These are phyloP conservation scores for Hippocampus kuda DNA, from an alignment of 2,797 vertebrate species.

Conservation along the genomic window DNA sequence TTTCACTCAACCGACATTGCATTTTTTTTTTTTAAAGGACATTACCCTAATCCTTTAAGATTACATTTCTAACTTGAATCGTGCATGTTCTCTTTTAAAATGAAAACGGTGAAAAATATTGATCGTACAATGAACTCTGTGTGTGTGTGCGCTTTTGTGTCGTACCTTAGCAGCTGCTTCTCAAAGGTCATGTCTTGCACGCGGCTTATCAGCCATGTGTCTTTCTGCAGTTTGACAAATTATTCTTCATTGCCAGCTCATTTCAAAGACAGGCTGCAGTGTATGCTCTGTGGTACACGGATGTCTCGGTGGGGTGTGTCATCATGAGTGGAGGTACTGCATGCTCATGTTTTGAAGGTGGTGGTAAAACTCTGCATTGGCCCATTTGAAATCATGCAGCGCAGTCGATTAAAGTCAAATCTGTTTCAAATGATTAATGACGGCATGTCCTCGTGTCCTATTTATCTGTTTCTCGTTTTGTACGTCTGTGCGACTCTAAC, in stretches of 20 bases:
- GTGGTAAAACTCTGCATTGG: constrained; percentile 28
- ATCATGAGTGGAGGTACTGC: not conserved
- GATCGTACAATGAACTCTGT: no score
- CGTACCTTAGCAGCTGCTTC: not conserved
- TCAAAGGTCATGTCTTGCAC: not conserved
- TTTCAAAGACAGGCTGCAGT: not conserved
- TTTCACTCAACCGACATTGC: no score
- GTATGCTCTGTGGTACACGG: not conserved
- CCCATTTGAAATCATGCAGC: constrained; percentile 43
- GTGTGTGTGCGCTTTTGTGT: no score
- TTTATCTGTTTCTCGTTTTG: constrained; percentile 46
- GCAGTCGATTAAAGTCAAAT: constrained; percentile 58
- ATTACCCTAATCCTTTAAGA: no score
- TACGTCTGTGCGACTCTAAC: constrained; percentile 59
- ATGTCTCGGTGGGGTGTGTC: not conserved
- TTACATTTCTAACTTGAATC: no score
- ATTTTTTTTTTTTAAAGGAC: no score
- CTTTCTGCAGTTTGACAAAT: constrained; percentile 9
- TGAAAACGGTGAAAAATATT: no score
- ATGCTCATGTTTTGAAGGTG: constrained; percentile 13
- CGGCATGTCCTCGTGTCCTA: constrained; percentile 62
- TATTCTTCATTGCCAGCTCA: constrained; percentile 2
- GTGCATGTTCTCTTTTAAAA: no score
- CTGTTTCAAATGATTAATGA: constrained; percentile 59
- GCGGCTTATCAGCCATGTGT: not conserved